These are phyloP conservation scores for Squalus acanthias DNA, from an alignment of 2,797 vertebrate genomes.

Conservation along the genomic window DNA sequence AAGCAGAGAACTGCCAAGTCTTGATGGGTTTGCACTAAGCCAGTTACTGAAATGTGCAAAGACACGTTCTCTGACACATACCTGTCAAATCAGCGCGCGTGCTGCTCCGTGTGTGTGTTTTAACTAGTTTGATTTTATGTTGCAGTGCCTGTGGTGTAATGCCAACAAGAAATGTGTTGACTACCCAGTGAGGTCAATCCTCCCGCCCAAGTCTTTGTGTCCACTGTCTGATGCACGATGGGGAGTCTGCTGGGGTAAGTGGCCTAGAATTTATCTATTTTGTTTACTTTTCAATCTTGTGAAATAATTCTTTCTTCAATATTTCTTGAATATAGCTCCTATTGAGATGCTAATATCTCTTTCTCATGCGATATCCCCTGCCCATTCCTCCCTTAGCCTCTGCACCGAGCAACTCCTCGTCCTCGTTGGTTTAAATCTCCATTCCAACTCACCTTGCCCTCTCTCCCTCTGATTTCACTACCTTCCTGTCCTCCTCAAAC, in stretches of 20 bases:
- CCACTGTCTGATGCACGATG: constrained; percentile 73
- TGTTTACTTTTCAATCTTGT: neutral
- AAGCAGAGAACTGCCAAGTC: neutral
- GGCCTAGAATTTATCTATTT: neutral
- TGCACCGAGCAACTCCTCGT: neutral
- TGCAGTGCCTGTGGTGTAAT: constrained; percentile 88
- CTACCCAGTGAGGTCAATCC: constrained; percentile 72
- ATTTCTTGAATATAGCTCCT: neutral
- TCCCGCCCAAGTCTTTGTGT: constrained; percentile 70
- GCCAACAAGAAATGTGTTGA: constrained; percentile 65
- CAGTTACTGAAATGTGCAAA: neutral
- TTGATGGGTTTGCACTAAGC: neutral
- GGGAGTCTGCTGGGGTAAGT: constrained; percentile 91
- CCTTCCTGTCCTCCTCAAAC: neutral
- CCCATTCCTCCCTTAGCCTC: neutral
- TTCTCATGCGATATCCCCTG: neutral
- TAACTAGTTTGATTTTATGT: constrained; percentile 21
- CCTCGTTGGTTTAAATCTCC: neutral
- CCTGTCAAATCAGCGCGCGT: neutral
- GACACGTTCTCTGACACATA: neutral
- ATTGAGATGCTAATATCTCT: neutral
- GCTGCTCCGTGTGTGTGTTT: neutral
- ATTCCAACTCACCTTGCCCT: neutral
- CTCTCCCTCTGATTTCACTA: neutral
- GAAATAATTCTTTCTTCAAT: neutral